Evolutionary conservation across 1,140 invertebrate genomes (phyloP), one percentile per base, ranked within the genome.

Genomic region (Phthorimaea operculella): DNA sequence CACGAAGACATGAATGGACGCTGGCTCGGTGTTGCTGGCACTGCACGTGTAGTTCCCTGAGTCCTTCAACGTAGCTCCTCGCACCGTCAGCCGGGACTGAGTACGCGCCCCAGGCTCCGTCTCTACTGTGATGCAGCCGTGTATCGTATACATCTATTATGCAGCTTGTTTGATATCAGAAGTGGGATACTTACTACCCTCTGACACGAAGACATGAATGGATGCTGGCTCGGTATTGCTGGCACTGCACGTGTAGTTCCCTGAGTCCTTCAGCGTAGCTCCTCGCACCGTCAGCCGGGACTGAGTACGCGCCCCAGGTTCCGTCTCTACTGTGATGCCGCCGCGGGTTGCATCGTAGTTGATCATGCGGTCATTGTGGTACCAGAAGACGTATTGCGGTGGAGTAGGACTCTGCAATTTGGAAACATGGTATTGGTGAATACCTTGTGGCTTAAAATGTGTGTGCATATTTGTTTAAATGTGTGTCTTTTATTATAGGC

Each of bases 381-480:
- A 95, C 94, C 93, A 95, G 87, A 95, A 95, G 50, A 96, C 93
- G 86, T 94, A 96, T 79, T 95, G 93, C 17, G 94, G 94, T 50
- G 93, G 93, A 64, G 92, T 94, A 39, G 93, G 93, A 76, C 93
- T 95, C 94, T 95, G 88, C 11, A 88, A 89, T 48, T 11, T 47
- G 9, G 47, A 34, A 50, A 52, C 14, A 52, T 55, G 6, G 9
- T 42, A 42, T 42, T 28, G 2, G 21, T 28, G 6, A 28, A 28
- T 28, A 42, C 3, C 8, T 42, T n/a, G 11, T 42, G 1, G 39
- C 14, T 42, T n/a, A 42, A 42, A 42, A 42, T 9, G 39, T 42
- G 21, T 28, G 21, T 28, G 21, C 6, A 28, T 28, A 28, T 28
- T 28, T 6, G 2, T 28, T n/a, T n/a, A n/a, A n/a, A n/a, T n/a